These are phyloP conservation scores for Rhynchophorus ferrugineus DNA, from an alignment of 1,140 invertebrate genomes.

Conservation along the genomic window DNA sequence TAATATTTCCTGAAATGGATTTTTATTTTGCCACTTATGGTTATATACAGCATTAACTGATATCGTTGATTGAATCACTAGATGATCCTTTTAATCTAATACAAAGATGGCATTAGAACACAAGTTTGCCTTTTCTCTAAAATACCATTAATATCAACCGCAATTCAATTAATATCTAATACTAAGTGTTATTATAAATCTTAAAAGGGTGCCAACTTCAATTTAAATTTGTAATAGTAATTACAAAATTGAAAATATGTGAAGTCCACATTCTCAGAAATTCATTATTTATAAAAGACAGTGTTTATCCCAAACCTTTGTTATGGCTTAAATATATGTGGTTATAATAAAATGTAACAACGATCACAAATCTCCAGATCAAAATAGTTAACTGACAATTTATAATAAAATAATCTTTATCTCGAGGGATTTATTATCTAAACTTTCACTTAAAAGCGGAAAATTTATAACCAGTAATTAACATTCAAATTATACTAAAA, in stretches of 20 bases:
- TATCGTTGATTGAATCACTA: constrained; percentile 15
- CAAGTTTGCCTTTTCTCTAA: constrained; percentile 1
- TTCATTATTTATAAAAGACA: background rate
- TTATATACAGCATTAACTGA: constrained; percentile 17
- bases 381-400: too few relatives aligned
- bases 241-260: background rate
- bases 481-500: too few relatives aligned
- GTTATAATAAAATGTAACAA: too few relatives aligned
- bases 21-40: constrained; percentile 7
- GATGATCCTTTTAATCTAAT: constrained; percentile 8
- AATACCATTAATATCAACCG: background rate
- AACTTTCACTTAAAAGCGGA: too few relatives aligned
- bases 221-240: constrained; percentile 3
- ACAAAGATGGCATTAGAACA: constrained; percentile 1
- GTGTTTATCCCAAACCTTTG: too few relatives aligned
- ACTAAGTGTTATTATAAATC: constrained; percentile 3
- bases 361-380: too few relatives aligned
- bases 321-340: too few relatives aligned
- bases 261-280: constrained; percentile 1
- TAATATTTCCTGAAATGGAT: background rate
- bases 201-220: constrained; percentile 1
- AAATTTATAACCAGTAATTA: too few relatives aligned
- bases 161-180: background rate
- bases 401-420: too few relatives aligned
- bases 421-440: too few relatives aligned